A percentile compares a stretch with the other conserved stretches of the same genome.
Evolutionary conservation across 2,797 vertebrate species (phyloP).

Genomic region (Lerista edwardsae): DNA sequence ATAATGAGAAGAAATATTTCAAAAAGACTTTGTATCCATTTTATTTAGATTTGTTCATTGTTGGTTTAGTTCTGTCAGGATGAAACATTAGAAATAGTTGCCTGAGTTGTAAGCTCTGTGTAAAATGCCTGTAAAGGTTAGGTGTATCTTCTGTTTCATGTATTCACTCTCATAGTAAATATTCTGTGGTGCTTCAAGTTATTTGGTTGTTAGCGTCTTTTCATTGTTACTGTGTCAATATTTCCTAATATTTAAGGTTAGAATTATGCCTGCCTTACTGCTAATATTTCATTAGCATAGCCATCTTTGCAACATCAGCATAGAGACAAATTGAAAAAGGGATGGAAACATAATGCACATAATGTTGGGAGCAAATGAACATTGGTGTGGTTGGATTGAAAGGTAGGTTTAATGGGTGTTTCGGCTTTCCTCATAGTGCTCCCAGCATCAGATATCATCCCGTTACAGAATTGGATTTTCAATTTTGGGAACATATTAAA

Average conservation of each 20-base stretch:
- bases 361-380: neutral
- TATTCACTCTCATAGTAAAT: slow-evolving; percentile 16
- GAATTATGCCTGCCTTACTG: neutral
- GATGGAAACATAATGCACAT: neutral
- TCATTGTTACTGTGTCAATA: neutral
- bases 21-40: neutral
- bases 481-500: neutral
- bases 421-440: slow-evolving; percentile 32
- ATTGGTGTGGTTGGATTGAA: neutral
- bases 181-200: neutral
- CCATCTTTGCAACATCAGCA: neutral
- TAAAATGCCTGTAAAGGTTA: slow-evolving; percentile 46
- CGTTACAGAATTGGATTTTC: slow-evolving; percentile 44
- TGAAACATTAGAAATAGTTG: slow-evolving; percentile 38
- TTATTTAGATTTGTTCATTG: slow-evolving; percentile 16
- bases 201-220: neutral
- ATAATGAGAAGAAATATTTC: neutral
- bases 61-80: neutral
- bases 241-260: neutral
- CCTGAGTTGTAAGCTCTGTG: slow-evolving; percentile 21
- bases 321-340: neutral
- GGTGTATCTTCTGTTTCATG: neutral
- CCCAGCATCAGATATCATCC: slow-evolving; percentile 36
- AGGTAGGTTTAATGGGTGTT: slow-evolving; percentile 7
- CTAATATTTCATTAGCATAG: neutral